Evolutionary conservation across 2,797 vertebrate species (phyloP).

Genomic region (Hyperoplus immaculatus): DNA sequence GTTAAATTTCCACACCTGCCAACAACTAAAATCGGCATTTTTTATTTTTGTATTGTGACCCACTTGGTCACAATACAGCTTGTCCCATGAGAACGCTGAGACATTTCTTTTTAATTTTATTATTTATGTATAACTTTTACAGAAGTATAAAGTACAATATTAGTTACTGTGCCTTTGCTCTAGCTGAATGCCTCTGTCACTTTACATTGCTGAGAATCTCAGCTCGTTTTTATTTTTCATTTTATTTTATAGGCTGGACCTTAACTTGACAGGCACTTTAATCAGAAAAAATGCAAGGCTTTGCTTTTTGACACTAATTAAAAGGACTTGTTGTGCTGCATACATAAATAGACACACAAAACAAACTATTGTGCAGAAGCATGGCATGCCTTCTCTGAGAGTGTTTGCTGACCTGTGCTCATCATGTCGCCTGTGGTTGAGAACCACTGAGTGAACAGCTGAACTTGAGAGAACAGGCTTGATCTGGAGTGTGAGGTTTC

Average conservation of each 20-base stretch:
- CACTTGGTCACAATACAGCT: slow-evolving; percentile 10
- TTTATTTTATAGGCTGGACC: slow-evolving; percentile 20
- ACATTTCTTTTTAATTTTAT: not conserved
- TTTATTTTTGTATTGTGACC: too few relatives aligned
- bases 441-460: slow-evolving; percentile 64
- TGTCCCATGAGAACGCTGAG: slow-evolving; percentile 33
- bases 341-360: slow-evolving; percentile 9
- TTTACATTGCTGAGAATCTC: slow-evolving; percentile 32
- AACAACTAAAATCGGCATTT: too few relatives aligned
- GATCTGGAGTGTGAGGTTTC: slow-evolving; percentile 85
- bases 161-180: slow-evolving; percentile 53
- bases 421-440: slow-evolving; percentile 66
- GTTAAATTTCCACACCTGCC: too few relatives aligned
- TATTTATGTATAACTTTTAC: slow-evolving; percentile 21
- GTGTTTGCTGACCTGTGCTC: slow-evolving; percentile 78
- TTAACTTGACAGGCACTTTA: slow-evolving; percentile 50
- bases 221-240: not conserved
- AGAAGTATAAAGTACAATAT: slow-evolving; percentile 29
- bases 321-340: slow-evolving; percentile 23
- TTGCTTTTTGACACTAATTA: slow-evolving; percentile 41
- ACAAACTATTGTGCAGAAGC: not conserved
- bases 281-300: slow-evolving; percentile 40
- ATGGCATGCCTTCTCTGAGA: not conserved
- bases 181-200: slow-evolving; percentile 45
- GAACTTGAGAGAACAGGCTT: slow-evolving; percentile 75